Evolutionary conservation across 37 sponge, comb jelly and placozoan species (phyloP), one percentile per base, ranked within the genome.

Genomic region (Eunapius fragilis): DNA sequence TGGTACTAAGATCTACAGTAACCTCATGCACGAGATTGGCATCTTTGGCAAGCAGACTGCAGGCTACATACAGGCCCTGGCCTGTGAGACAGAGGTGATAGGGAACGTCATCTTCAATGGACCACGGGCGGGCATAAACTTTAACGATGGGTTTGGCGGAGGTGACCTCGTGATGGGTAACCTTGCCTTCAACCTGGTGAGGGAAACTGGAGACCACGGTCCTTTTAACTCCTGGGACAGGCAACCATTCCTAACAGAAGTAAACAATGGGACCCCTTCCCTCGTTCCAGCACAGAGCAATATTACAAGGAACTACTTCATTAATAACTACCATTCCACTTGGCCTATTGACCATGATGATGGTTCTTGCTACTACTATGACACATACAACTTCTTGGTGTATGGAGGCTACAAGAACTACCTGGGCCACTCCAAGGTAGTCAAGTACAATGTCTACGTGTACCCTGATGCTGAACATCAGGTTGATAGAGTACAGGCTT

Each of bases 91-190:
- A 22, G 68, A 71, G 31, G 11, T 90, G 19, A 25, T 6, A 71
- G 81, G 79, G 9, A 90, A 90, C 68, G 86, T 90, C 25, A 71
- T 85, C 71, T 90, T 84, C 82, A 90, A 90, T 67, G 90, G 90
- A 37, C 90, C 90, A 22, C 74, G 90, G 23, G 90, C 86, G 10
- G 90, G 90, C 23, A 75, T 90, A 76, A 90, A 90, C 75, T 90
- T 90, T 67, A 90, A 90, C 50, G 90, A 90, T 85, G 86, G 86
- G 10, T 90, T 90, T 85, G 90, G 83, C 22, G 90, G 90, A 58
- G 90, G 86, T 14, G 71, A 85, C 47, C 23, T 73, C 19, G 31
- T 90, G 7, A 47, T 48, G 33, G 68, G 77, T n/a, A 90, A 90
- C 70, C 69, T 90, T 26, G 45, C 80, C n/a, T 90, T 90, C 76